These are phyloP conservation scores for Ctenopoma kingsleyae DNA, from an alignment of 2,797 vertebrate species.

Conservation along the genomic window DNA sequence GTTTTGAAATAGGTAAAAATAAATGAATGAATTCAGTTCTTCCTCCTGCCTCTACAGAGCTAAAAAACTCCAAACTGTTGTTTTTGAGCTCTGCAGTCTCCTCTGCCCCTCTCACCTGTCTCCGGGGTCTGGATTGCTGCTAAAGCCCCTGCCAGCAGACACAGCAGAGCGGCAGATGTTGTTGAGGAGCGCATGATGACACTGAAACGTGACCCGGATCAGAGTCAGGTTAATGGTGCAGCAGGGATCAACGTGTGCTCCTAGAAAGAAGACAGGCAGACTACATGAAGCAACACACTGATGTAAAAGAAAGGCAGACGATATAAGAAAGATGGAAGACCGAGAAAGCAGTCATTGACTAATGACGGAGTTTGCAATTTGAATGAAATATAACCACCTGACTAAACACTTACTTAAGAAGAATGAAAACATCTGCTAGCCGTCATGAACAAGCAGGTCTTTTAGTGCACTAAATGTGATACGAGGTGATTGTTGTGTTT, in stretches of 20 bases:
- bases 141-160: slow-evolving; percentile 60
- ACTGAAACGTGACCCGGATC: not conserved
- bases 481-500: not conserved
- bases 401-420: not conserved
- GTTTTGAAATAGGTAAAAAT: no score
- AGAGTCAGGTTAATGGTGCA: slow-evolving; percentile 25
- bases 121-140: slow-evolving; percentile 49
- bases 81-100: not conserved
- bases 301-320: not conserved
- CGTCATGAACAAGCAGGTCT: not conserved
- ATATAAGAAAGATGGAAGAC: not conserved
- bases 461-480: not conserved
- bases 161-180: slow-evolving; percentile 49
- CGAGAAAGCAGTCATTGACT: no score
- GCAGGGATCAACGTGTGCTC: slow-evolving; percentile 32
- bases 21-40: no score
- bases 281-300: not conserved
- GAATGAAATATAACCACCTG: not conserved
- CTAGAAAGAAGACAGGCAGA: slow-evolving; percentile 28
- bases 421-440: not conserved
- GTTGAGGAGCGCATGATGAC: slow-evolving; percentile 64
- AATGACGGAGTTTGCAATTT: not conserved
- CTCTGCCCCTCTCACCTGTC: slow-evolving; percentile 65
- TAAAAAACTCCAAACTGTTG: no score
- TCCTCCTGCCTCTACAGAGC: no score